Evolutionary conservation across 2,888 invertebrate species (phyloP).

Genomic region (Serrognathus titanus): DNA sequence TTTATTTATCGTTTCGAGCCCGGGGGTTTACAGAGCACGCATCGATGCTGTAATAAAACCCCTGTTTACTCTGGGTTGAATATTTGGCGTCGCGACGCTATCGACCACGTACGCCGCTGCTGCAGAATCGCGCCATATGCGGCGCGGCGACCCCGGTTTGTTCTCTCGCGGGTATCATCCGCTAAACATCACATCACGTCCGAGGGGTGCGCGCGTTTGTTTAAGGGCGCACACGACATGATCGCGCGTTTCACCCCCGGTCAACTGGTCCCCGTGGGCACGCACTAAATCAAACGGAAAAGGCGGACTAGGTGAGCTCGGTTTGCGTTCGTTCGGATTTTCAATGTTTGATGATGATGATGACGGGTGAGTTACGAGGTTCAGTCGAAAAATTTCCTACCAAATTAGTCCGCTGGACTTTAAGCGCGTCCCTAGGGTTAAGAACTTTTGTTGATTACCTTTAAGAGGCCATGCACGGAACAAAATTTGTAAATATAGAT

Average conservation of each 20-base stretch:
- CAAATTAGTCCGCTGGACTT: no score
- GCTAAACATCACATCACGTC: conserved; percentile 1
- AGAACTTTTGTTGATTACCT: no score
- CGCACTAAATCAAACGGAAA: conserved; percentile 8
- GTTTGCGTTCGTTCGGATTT: no score
- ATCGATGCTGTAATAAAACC: neutral
- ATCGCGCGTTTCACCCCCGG: conserved; percentile 4
- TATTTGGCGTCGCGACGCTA: neutral
- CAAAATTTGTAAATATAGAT: no score
- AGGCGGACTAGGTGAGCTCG: neutral
- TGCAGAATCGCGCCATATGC: neutral
- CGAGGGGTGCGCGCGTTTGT: neutral
- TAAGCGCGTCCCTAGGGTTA: no score
- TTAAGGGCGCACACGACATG: neutral
- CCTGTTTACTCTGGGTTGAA: neutral
- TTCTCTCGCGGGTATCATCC: conserved; percentile 2
- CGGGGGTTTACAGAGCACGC: neutral
- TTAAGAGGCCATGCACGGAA: no score
- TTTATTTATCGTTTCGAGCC: no score
- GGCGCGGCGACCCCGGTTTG: neutral
- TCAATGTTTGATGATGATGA: no score
- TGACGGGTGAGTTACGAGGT: no score
- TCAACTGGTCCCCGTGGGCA: conserved; percentile 9
- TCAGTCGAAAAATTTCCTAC: no score
- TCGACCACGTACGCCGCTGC: neutral